Conservation (phyloP, 2,113 vertebrate species). For the Acinonyx jubatus region DNA sequence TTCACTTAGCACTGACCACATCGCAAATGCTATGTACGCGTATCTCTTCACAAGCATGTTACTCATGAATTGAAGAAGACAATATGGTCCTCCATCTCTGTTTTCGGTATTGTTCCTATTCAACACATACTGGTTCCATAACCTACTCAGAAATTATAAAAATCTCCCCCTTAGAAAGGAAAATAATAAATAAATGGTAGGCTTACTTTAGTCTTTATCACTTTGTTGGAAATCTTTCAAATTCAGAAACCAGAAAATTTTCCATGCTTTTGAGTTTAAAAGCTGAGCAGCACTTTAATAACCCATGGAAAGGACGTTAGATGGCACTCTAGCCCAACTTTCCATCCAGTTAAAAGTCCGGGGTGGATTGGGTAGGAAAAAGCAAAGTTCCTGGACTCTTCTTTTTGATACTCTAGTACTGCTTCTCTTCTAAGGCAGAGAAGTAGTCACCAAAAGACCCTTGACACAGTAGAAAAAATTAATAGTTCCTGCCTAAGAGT, state of each 20-base stretch:
- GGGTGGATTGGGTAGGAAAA: neutral
- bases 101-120: neutral
- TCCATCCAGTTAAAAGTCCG: neutral
- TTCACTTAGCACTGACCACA: neutral
- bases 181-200: neutral
- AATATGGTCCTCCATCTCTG: neutral
- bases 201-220: neutral
- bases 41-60: neutral
- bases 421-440: neutral
- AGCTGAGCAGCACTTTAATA: neutral
- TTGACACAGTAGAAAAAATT: neutral
- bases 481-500: neutral
- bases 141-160: neutral
- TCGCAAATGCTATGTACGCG: neutral
- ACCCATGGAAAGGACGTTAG: conserved; percentile 55
- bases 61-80: neutral
- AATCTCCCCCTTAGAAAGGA: neutral
- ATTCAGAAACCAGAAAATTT: neutral
- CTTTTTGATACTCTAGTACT: neutral
- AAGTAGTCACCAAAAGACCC: neutral
- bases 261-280: conserved; percentile 26
- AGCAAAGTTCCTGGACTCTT: neutral
- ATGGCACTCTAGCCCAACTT: conserved; percentile 66
- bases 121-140: neutral
- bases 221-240: conserved; percentile 10